Evolutionary conservation across 2,888 invertebrate genomes (phyloP), one percentile per base, ranked within the genome.

Genomic region (Laothoe populi): DNA sequence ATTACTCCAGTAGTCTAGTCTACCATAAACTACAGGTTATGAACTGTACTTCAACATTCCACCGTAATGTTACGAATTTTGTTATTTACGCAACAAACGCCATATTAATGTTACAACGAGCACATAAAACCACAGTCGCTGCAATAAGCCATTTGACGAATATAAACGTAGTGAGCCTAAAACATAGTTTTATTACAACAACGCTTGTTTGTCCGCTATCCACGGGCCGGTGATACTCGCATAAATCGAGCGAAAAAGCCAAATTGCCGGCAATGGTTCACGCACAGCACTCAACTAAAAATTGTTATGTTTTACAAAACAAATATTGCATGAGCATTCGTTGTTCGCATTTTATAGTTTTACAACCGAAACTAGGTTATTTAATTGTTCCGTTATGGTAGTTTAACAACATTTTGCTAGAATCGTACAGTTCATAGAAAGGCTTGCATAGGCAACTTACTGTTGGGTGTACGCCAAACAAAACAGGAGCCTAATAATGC

Each of bases 161-260:
- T 88, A 82, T 86, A 89, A 84, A 84, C 78, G 82, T 79, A 81
- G 69, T 78, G 73, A 75, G 78, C 79, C 80, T 79, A 86, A 90
- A 90, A 88, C 86, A 89, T 82, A 71, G 82, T 79, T 79, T 75
- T 83, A 82, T 84, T 83, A 81, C 80, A 81, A 82, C 83, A 86
- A 88, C 79, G 78, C 85, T 87, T 89, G 91, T 92, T 90, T 88
- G 87, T 82, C 78, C 87, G 86, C 86, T 88, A 84, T 88, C 88
- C 86, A 81, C 85, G 83, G 80, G 77, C 69, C 82, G 79, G 79
- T 85, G 88, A 87, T 87, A 85, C 86, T 83, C 88, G 74, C 88
- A 90, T 92, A 92, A 92, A 92, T 91, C 84, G 83, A 81, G 84
- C 81, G 84, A 82, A 89, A 89, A 86, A 83, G 83, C 86, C 86